phyloP scores from a whole-genome alignment of 2,113 vertebrate genomes.

The Hylia prasina region DNA sequence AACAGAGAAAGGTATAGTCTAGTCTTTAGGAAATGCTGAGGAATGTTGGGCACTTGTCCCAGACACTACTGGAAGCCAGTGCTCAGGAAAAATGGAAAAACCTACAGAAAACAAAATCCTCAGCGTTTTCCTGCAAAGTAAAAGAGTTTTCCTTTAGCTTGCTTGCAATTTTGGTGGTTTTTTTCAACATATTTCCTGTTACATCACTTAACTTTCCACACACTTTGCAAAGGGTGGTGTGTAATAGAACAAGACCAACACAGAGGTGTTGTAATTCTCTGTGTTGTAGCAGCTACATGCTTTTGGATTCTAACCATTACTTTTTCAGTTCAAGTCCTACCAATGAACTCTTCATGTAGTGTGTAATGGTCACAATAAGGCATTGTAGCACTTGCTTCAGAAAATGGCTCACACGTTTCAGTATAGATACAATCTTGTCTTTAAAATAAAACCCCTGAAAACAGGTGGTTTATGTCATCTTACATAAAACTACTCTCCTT shows the following conservation, averaged over 20 bases:
- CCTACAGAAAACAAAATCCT: neutral
- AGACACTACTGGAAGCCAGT: neutral
- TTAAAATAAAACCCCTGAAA: neutral
- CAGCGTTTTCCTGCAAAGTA: accelerated
- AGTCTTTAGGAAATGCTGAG: neutral
- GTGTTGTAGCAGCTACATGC: neutral
- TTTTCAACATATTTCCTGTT: neutral
- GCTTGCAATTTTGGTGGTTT: neutral
- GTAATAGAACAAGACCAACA: neutral
- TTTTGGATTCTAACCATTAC: neutral
- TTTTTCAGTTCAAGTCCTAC: neutral
- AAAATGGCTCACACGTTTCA: neutral
- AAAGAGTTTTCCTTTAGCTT: neutral
- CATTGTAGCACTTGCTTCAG: neutral
- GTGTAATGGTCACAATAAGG: neutral
- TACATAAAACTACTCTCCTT: neutral
- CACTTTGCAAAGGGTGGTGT: neutral
- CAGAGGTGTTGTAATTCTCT: neutral
- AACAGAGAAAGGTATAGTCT: neutral
- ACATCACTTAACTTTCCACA: neutral
- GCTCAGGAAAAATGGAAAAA: neutral
- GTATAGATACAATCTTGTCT: neutral
- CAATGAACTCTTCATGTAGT: neutral
- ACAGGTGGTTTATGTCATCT: neutral
- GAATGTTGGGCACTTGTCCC: neutral